These are phyloP conservation scores for Tadarida brasiliensis DNA, from an alignment of 2,797 vertebrate genomes.

Conservation along the genomic window DNA sequence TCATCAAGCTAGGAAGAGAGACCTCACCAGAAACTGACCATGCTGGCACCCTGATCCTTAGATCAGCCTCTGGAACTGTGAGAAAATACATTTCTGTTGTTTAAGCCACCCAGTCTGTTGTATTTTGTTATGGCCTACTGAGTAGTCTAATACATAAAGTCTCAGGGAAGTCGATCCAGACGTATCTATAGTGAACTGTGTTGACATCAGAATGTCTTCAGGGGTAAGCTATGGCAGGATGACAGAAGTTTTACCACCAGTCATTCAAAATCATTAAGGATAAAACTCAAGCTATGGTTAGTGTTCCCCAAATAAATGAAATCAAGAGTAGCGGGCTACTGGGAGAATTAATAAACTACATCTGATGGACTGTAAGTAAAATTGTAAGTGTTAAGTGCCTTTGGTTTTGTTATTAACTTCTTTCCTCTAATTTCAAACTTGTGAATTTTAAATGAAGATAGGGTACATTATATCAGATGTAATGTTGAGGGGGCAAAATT, in stretches of 20 bases:
- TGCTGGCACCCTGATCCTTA: neutral
- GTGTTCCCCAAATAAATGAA: constrained; percentile 34
- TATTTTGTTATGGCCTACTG: neutral
- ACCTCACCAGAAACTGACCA: neutral
- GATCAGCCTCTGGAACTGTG: neutral
- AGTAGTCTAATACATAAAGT: neutral
- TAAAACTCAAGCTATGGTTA: constrained; percentile 54
- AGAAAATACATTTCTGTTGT: neutral
- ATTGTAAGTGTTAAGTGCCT: neutral
- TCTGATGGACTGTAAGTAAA: constrained; percentile 33
- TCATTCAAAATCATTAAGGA: constrained; percentile 70
- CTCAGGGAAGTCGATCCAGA: constrained; percentile 18
- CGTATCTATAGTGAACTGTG: neutral
- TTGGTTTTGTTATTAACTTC: constrained; percentile 63
- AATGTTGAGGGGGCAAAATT: neutral
- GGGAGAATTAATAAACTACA: constrained; percentile 57
- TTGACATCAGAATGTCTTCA: constrained; percentile 35
- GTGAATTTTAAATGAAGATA: constrained; percentile 34
- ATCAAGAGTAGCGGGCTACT: constrained; percentile 24
- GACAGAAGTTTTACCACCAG: neutral
- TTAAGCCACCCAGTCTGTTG: neutral
- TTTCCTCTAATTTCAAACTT: constrained; percentile 33
- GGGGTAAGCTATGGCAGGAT: neutral
- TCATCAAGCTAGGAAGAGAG: neutral
- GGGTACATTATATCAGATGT: neutral